These are phyloP conservation scores for Ammodytes marinus DNA, from an alignment of 2,113 vertebrate species.

Conservation along the genomic window DNA sequence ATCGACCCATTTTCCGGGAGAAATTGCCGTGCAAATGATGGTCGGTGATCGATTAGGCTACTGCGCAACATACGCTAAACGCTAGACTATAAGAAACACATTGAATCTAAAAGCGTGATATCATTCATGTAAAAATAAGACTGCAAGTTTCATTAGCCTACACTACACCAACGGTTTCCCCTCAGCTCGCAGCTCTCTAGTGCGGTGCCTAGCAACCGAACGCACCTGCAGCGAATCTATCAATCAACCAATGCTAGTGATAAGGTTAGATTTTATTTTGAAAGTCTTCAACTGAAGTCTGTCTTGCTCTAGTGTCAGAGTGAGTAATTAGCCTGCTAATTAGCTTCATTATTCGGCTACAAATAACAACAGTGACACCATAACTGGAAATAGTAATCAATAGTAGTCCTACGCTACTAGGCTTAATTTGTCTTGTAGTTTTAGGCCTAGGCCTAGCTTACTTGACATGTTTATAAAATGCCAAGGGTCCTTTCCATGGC, in stretches of 20 bases:
- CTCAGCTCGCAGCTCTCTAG: not conserved
- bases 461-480: too few relatives aligned
- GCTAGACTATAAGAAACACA: too few relatives aligned
- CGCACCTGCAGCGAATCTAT: slow-evolving; percentile 28
- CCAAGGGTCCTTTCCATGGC: too few relatives aligned
- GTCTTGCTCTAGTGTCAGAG: not conserved
- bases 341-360: too few relatives aligned
- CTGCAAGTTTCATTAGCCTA: too few relatives aligned
- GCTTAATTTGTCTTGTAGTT: too few relatives aligned
- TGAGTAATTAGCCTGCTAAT: too few relatives aligned
- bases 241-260: not conserved
- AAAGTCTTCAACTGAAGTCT: not conserved
- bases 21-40: not conserved
- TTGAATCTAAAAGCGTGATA: not conserved
- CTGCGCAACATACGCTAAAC: not conserved
- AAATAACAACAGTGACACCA: too few relatives aligned
- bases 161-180: too few relatives aligned
- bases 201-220: slow-evolving; percentile 44
- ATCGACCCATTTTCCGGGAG: slow-evolving; percentile 42
- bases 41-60: not conserved
- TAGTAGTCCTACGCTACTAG: too few relatives aligned
- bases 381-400: too few relatives aligned
- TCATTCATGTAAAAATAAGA: not conserved
- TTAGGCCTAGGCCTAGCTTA: too few relatives aligned
- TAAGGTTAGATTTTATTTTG: not conserved